Percentiles rank a stretch among this genome's conserved stretches.
Evolutionary conservation across 2,888 invertebrate genomes (phyloP).

Genomic region (Amaurobius ferox): DNA sequence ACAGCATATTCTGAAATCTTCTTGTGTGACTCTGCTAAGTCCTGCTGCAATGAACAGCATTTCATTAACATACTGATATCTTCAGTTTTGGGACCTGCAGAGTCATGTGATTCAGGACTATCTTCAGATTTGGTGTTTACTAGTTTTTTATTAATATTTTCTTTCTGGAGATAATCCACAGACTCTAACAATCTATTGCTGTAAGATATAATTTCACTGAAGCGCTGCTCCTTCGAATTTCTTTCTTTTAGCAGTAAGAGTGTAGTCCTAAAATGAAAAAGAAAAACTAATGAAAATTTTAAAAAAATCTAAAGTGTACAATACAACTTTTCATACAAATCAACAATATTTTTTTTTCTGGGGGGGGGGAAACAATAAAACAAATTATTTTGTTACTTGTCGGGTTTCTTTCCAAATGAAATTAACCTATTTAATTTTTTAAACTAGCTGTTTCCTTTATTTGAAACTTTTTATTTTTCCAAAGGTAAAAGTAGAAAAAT

Average conservation of each 20-base stretch:
- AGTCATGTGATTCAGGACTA: neutral
- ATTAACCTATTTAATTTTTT: too few relatives aligned
- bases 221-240: constrained; percentile 43
- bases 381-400: too few relatives aligned
- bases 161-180: constrained; percentile 52
- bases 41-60: constrained; percentile 25
- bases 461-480: too few relatives aligned
- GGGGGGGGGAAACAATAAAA: too few relatives aligned
- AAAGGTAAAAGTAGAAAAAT: too few relatives aligned
- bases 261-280: constrained; percentile 21
- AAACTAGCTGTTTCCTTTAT: too few relatives aligned
- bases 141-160: constrained; percentile 18
- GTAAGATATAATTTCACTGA: constrained; percentile 42
- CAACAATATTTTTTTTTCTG: too few relatives aligned
- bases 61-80: constrained; percentile 14
- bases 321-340: too few relatives aligned
- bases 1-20: constrained; percentile 47
- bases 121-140: neutral
- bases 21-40: constrained; percentile 30
- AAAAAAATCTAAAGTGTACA: too few relatives aligned
- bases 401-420: too few relatives aligned
- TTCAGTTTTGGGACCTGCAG: neutral
- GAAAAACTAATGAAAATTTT: too few relatives aligned
- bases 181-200: constrained; percentile 56
- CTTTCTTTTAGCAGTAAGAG: constrained; percentile 31